phyloP scores from a whole-genome alignment of 2,888 invertebrate species.

The Cheilosia urbana region DNA sequence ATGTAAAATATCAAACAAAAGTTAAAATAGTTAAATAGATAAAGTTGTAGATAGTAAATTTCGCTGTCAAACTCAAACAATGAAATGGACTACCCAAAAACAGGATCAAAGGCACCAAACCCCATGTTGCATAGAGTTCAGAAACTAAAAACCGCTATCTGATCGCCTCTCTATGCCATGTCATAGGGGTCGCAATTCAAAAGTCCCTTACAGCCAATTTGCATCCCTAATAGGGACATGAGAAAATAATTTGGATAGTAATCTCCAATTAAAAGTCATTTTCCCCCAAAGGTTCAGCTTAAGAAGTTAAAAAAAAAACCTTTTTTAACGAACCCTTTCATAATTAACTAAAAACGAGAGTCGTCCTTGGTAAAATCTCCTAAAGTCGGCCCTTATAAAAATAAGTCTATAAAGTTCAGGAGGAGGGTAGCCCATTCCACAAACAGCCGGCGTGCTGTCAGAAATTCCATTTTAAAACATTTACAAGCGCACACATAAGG shows the following conservation, averaged over 20 bases:
- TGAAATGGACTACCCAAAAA: background rate
- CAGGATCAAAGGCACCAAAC: slow-evolving; percentile 15
- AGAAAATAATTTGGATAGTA: slow-evolving; percentile 26
- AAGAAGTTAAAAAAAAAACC: slow-evolving; percentile 36
- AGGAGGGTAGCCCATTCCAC: background rate
- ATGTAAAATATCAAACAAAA: background rate
- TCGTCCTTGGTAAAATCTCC: slow-evolving; percentile 1
- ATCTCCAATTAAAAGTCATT: slow-evolving; percentile 62
- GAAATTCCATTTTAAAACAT: slow-evolving; percentile 65
- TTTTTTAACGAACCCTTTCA: slow-evolving; percentile 44
- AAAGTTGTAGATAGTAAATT: background rate
- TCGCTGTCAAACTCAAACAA: background rate
- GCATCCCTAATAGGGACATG: slow-evolving; percentile 9
- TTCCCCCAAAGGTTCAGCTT: slow-evolving; percentile 32
- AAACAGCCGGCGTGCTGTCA: slow-evolving; percentile 16
- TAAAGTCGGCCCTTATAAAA: slow-evolving; percentile 19
- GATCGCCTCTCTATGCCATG: background rate
- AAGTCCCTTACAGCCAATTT: slow-evolving; percentile 21
- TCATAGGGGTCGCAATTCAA: slow-evolving; percentile 17
- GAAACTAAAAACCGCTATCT: slow-evolving; percentile 16
- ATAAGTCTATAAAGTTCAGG: background rate
- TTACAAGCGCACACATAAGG: slow-evolving; percentile 41
- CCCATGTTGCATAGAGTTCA: slow-evolving; percentile 3
- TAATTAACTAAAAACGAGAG: slow-evolving; percentile 69
- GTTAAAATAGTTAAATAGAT: background rate